A percentile compares a stretch with the other conserved stretches of the same genome.
phyloP scores from a whole-genome alignment of 2,113 vertebrate genomes.

The Chitala chitala region DNA sequence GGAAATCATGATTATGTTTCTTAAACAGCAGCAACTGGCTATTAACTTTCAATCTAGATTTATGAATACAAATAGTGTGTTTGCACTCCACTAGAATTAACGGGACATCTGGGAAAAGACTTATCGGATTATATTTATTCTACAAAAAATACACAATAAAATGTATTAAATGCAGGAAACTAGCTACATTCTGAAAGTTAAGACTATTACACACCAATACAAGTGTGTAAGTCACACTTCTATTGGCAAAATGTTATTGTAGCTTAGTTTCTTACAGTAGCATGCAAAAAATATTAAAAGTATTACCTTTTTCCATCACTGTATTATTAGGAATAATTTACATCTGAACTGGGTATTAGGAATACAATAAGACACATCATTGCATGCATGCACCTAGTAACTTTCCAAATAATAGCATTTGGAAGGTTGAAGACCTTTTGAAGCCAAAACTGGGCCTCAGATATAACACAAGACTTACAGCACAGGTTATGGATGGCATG shows the following conservation, averaged over 20 bases:
- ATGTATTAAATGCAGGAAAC: conserved; percentile 24
- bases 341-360: too few relatives aligned
- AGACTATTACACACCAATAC: conserved; percentile 38
- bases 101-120: conserved; percentile 42
- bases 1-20: conserved; percentile 66
- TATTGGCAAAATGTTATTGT: neutral
- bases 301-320: too few relatives aligned
- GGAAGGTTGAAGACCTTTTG: too few relatives aligned
- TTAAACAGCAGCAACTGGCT: conserved; percentile 54
- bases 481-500: too few relatives aligned
- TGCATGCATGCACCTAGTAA: too few relatives aligned
- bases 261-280: too few relatives aligned
- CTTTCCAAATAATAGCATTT: too few relatives aligned
- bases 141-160: conserved; percentile 29
- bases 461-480: too few relatives aligned
- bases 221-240: conserved; percentile 6
- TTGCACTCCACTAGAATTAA: conserved; percentile 50
- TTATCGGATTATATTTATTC: conserved; percentile 41
- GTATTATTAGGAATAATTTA: too few relatives aligned
- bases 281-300: too few relatives aligned
- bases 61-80: conserved; percentile 56
- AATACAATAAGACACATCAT: too few relatives aligned
- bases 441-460: too few relatives aligned
- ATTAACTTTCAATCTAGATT: conserved; percentile 67
- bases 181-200: conserved; percentile 32